Evolutionary conservation across 2,888 invertebrate genomes (phyloP).

Genomic region (Chouioia cunea): DNA sequence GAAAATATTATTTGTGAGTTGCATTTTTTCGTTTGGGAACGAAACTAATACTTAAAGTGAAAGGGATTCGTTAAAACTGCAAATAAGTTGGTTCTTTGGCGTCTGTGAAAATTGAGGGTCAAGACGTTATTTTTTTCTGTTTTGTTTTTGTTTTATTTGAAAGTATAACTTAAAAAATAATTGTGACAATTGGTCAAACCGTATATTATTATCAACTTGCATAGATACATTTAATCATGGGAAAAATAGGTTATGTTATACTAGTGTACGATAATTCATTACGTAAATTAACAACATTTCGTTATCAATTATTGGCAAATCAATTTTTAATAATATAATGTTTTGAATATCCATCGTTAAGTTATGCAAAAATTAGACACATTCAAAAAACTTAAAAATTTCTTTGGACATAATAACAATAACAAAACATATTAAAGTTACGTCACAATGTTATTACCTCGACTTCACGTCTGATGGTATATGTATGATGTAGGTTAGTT

Average conservation of each 20-base stretch:
- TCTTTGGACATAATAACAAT: neutral
- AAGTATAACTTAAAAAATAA: slow-evolving; percentile 22
- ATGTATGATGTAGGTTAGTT: slow-evolving; percentile 71
- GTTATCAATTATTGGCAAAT: neutral
- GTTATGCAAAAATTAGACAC: neutral
- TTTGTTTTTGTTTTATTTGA: neutral
- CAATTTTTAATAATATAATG: neutral
- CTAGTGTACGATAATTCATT: slow-evolving; percentile 17
- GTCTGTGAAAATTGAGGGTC: neutral
- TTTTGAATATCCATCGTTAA: too few species aligned
- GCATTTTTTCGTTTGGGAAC: slow-evolving; percentile 13
- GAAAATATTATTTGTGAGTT: slow-evolving; percentile 22
- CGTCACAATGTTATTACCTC: slow-evolving; percentile 14
- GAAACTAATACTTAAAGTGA: too few species aligned
- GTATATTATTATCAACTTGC: too few species aligned
- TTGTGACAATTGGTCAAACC: neutral
- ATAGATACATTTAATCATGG: slow-evolving; percentile 15
- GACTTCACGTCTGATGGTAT: neutral
- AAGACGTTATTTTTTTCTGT: too few species aligned
- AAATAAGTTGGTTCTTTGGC: neutral
- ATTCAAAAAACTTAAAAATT: neutral
- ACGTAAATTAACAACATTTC: slow-evolving; percentile 21
- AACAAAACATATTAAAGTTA: neutral
- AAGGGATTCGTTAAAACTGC: too few species aligned
- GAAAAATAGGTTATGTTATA: slow-evolving; percentile 29